Conservation (phyloP, 2,888 invertebrate genomes). For the Luperina testacea region DNA sequence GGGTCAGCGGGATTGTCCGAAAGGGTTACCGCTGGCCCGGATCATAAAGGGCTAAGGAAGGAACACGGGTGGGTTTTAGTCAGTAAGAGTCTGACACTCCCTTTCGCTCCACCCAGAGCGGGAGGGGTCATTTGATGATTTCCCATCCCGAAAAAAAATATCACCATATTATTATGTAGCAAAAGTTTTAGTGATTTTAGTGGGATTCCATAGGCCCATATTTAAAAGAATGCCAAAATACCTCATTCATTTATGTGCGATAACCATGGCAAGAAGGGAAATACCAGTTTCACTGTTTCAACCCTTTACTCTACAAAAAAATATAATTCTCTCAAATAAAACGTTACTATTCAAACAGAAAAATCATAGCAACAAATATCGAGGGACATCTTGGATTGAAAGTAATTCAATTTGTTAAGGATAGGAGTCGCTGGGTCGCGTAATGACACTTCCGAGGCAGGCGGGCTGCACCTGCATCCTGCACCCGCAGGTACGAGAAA, state of each 20-base stretch:
- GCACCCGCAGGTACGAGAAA: constrained; percentile 18
- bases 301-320: neutral
- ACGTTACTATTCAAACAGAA: constrained; percentile 42
- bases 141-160: no score
- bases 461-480: constrained; percentile 57
- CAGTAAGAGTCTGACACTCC: no score
- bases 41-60: no score
- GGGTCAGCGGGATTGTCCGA: no score
- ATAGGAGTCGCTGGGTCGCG: constrained; percentile 64
- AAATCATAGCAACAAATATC: constrained; percentile 56
- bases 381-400: constrained; percentile 41
- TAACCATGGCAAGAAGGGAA: neutral
- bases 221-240: neutral
- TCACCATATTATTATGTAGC: neutral
- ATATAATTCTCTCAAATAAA: neutral
- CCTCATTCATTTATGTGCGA: neutral
- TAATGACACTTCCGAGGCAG: constrained; percentile 68
- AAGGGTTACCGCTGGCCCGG: no score
- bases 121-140: no score
- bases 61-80: no score
- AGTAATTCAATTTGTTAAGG: constrained; percentile 66
- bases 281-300: neutral
- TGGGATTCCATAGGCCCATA: neutral
- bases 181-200: neutral
- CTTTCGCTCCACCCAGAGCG: no score